Conservation (phyloP, 2,888 invertebrate genomes). For the Germaria angustata region DNA sequence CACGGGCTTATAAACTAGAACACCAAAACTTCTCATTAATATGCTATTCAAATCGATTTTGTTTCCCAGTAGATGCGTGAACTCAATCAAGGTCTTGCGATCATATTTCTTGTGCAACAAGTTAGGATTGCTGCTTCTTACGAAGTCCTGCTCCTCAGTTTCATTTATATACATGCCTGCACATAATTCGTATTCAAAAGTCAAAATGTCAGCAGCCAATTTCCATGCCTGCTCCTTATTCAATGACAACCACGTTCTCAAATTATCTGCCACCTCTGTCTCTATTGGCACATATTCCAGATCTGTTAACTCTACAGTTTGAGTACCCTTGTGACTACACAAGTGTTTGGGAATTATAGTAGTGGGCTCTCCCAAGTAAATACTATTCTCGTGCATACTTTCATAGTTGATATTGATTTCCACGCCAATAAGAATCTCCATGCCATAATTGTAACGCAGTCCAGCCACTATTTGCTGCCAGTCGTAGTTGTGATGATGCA, state of each 20-base stretch:
- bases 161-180: constrained; percentile 68
- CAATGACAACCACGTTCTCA: constrained; percentile 74
- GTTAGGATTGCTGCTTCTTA: constrained; percentile 56
- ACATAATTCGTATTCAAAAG: constrained; percentile 75
- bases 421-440: constrained; percentile 76
- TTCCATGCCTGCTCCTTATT: constrained; percentile 69
- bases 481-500: constrained; percentile 73
- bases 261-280: constrained; percentile 71
- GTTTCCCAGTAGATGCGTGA: constrained; percentile 68
- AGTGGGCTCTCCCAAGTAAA: constrained; percentile 74
- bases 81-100: constrained; percentile 71
- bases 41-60: constrained; percentile 73
- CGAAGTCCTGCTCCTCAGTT: constrained; percentile 47
- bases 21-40: constrained; percentile 71
- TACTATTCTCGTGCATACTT: constrained; percentile 73
- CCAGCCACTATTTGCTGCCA: constrained; percentile 73
- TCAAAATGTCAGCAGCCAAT: constrained; percentile 73
- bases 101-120: constrained; percentile 70
- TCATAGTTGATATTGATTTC: constrained; percentile 73
- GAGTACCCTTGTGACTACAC: constrained; percentile 68
- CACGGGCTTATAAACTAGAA: constrained; percentile 72
- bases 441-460: constrained; percentile 72
- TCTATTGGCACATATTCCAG: constrained; percentile 70
- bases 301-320: constrained; percentile 69
- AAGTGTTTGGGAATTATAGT: constrained; percentile 73